A percentile compares a stretch with the other conserved stretches of the same genome.
These are phyloP conservation scores for Hylomyscus alleni DNA, from an alignment of 2,797 vertebrate genomes.

Conservation along the genomic window DNA sequence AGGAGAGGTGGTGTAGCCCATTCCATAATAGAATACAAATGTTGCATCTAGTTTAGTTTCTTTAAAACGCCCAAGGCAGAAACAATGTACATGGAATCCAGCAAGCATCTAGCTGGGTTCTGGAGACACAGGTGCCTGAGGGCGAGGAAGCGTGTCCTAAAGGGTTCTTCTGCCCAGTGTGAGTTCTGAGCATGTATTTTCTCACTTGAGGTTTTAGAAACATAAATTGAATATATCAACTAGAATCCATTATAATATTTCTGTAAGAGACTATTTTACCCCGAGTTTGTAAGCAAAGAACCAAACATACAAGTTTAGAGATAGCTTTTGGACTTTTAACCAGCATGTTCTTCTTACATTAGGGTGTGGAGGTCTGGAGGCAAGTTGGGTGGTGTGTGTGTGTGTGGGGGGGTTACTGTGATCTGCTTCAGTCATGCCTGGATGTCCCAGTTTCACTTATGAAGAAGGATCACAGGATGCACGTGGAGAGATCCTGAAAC, in stretches of 20 bases:
- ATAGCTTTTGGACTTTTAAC: background rate
- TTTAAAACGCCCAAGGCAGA: background rate
- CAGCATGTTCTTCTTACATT: background rate
- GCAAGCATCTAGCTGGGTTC: background rate
- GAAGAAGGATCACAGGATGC: accelerated
- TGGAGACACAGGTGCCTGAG: background rate
- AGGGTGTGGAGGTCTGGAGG: background rate
- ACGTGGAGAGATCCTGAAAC: background rate
- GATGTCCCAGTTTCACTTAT: background rate
- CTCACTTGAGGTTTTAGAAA: background rate
- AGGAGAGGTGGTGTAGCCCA: background rate
- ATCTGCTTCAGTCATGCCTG: background rate
- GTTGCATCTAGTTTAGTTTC: background rate
- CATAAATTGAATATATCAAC: background rate
- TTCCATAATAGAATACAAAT: background rate
- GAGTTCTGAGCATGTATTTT: background rate
- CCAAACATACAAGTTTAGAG: background rate
- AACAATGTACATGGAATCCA: background rate
- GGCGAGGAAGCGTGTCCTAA: background rate
- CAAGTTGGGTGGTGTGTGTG: background rate
- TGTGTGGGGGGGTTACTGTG: background rate
- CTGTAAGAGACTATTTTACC: background rate
- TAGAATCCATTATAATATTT: background rate
- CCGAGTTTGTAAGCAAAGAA: background rate
- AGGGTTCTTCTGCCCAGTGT: background rate